Percentiles rank a stretch among this genome's conserved stretches.
Evolutionary conservation across 1,140 invertebrate species (phyloP).

Genomic region (Melanaphis sacchari): DNA sequence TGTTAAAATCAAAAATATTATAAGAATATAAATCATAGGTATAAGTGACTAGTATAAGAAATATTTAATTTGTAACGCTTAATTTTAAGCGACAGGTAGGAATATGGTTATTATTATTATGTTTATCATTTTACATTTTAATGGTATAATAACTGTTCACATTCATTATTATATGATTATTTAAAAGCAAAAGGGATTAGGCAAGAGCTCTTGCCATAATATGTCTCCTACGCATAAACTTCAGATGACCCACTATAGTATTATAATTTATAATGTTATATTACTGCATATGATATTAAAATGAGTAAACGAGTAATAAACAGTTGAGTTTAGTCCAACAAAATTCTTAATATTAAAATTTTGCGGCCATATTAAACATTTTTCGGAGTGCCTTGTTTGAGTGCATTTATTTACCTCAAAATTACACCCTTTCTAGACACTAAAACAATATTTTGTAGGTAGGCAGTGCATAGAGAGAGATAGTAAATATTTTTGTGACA

Average conservation of each 20-base stretch:
- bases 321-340: neutral
- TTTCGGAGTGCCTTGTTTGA: neutral
- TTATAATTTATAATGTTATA: constrained; percentile 18
- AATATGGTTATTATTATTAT: constrained; percentile 17
- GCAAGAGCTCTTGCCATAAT: neutral
- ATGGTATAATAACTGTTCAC: neutral
- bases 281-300: neutral
- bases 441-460: neutral
- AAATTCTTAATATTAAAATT: constrained; percentile 18
- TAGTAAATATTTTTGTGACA: neutral
- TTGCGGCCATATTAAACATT: neutral
- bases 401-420: neutral
- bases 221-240: neutral
- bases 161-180: constrained; percentile 9
- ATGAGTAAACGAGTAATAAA: constrained; percentile 7
- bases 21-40: no score
- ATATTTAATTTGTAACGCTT: neutral
- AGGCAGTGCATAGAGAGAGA: neutral
- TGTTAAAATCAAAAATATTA: no score
- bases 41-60: neutral
- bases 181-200: neutral
- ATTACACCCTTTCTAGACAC: neutral
- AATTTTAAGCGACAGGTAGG: neutral
- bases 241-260: neutral
- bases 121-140: constrained; percentile 4